Evolutionary conservation across 2,888 invertebrate species (phyloP), one percentile per base, ranked within the genome.

Genomic region (Argyresthia albistria): DNA sequence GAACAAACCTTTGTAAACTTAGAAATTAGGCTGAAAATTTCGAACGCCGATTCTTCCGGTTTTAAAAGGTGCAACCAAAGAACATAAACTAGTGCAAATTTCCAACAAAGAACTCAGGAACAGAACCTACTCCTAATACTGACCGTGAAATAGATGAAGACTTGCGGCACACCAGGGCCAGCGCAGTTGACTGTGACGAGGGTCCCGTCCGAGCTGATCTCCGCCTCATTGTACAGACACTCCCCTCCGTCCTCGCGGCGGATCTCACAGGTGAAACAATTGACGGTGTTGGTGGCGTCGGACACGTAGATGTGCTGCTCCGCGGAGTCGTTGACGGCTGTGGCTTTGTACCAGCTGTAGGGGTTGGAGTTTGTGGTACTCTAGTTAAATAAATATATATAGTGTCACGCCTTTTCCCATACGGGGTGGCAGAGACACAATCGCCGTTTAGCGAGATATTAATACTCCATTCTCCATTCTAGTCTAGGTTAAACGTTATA

Each of bases 341-440:
- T 96, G 0, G 96, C 96, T 61, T 93, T 90, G 80, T 95, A 98
- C 88, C 96, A 98, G 55, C 96, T 96, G 80, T 4, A 68, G 67
- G 50, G 12, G 39, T 4, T 11, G 39, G 39, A 3, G 8, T 4
- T 25, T 25, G 6, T 25, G 25, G 25, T 25, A 25, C 25, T 25
- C 25, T 25, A 25, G 25, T 6, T 25, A 25, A 25, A 25, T 25
- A 25, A 25, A 25, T 25, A 4, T 25, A 4, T 4, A 25, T 25
- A 25, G 2, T 25, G 3, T 25, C n/a, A n/a, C n/a, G n/a, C n/a
- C n/a, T n/a, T n/a, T n/a, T n/a, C n/a, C n/a, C n/a, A n/a, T n/a
- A n/a, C n/a, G n/a, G n/a, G n/a, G n/a, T n/a, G n/a, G n/a, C n/a
- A n/a, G n/a, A n/a, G n/a, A n/a, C n/a, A n/a, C n/a, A n/a, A n/a